Conservation (phyloP, 2,113 vertebrate species). For the Phycodurus eques region DNA sequence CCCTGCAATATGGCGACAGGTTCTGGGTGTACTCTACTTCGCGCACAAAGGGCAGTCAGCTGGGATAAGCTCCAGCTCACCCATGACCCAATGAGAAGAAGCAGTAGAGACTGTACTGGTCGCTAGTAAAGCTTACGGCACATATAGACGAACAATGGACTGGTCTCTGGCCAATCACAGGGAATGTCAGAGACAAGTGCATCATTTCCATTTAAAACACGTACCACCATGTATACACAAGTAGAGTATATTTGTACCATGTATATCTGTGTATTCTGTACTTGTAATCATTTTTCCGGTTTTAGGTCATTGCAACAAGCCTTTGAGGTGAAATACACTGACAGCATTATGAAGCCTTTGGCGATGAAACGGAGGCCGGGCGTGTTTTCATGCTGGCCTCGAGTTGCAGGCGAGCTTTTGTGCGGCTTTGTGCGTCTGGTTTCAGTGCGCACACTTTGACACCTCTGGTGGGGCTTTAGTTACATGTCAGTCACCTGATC, state of each 20-base stretch:
- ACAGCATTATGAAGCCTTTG: neutral
- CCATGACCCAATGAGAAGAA: too few species aligned
- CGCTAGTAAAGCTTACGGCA: too few species aligned
- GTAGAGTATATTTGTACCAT: too few species aligned
- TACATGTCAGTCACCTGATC: conserved; percentile 54
- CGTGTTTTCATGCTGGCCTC: conserved; percentile 8
- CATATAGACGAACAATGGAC: too few species aligned
- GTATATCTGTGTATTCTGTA: too few species aligned
- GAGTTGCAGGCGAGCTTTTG: conserved; percentile 32
- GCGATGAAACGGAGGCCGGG: neutral
- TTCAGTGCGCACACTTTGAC: conserved; percentile 34
- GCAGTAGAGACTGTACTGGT: too few species aligned
- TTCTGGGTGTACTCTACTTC: too few species aligned
- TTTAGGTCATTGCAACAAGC: neutral
- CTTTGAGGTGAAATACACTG: neutral
- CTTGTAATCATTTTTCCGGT: too few species aligned
- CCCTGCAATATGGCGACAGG: too few species aligned
- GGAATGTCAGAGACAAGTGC: neutral
- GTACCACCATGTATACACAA: too few species aligned
- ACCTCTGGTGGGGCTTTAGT: conserved; percentile 52
- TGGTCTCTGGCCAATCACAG: neutral
- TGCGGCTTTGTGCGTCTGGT: conserved; percentile 17
- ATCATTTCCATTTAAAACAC: neutral
- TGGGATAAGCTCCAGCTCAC: too few species aligned
- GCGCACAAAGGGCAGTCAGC: too few species aligned